Base-by-base conservation (phyloP, 92 coral and sea anemone species). In the Isaurus tuberculatus region DNA sequence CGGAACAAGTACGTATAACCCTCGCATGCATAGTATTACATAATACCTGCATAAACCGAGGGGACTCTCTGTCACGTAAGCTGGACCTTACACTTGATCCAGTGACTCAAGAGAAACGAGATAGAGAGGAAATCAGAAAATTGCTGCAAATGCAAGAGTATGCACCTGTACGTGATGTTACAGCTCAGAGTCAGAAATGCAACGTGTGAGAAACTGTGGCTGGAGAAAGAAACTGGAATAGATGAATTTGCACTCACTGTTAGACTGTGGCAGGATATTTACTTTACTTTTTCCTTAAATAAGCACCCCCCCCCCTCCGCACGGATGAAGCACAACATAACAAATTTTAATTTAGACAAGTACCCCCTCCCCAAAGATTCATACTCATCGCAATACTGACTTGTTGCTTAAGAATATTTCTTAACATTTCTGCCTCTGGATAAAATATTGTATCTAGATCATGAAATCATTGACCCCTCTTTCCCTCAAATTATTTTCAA, bases 291-390 rank as follows among this genome's bases (percentile, higher is more conserved):
- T 66, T 31, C 43, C 71, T 14, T 65, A 33, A 65, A 29, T 65
- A 65, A 65, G 71, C 71, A 66, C 46, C 70, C n/a, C 43, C 8
- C 65, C 65, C 65, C 16, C 72, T 22, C 43, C 72, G 57, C 57
- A 48, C 9, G 46, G 72, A 67, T 67, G 72, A 33, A 67, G 72
- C 72, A 67, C 72, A 13, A 31, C 72, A 67, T 67, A 33, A 67
- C 36, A 19, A 32, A 66, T 32, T 19, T 66, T 30, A 32, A 66
- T 30, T 66, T 66, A 32, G 46, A 66, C 27, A 32, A 32, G 46
- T 7, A 32, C 72, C 14, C 46, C 40, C 27, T 33, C 26, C 72
- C 26, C 27, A 34, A 33, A 32, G 72, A 66, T 66, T 30, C 43
- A 9, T 32, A 66, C 26, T 66, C 46, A 28, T 20, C 23, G 60